Base-by-base conservation (phyloP, 2,113 vertebrate genomes). In the zebrafish (Danio rerio) region DNA sequence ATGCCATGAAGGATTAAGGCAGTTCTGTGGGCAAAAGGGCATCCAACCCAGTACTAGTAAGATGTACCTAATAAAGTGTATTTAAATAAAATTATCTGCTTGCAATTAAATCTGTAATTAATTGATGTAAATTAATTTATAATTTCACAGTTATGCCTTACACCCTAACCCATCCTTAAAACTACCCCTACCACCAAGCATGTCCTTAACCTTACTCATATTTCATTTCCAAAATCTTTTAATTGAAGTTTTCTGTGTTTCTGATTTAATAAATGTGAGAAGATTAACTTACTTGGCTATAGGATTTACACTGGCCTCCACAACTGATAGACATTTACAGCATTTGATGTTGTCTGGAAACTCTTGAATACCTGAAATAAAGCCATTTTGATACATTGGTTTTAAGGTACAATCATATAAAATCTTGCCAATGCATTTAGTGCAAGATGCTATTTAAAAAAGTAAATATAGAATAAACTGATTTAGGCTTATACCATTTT, bases 331-430 rank as follows among this genome's bases (percentile, higher is more conserved):
- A 93, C 96, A 97, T 94, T 99, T 99, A 95, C 98, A 99, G 88
- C 97, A 99, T 92, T 99, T 99, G 83, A 99, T 99, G 85, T 96
- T 99, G 88, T 99, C 98, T 90, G 98, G 98, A 90, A 99, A 99
- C 92, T 99, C 98, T 94, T 99, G 98, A 90, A 99, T 97, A 91
- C 98, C 98, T 99, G 87, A 53, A 86, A 80, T 52, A 21, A 73
- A 66, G 9, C 10, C 12, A 31, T 2, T 65, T 62, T 61, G 20
- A 59, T 20, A 47, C 11, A 61, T 21, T 5, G 4, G 21, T 63
- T 9, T 12, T 2, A 74, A 56, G 12, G 47, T 71, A 52, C 12
- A 55, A 52, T 65, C 3, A 16, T 15, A 15, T 11, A 63, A 20
- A 31, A 71, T 53, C 11, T 50, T 20, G 49, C 18, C 69, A 15